These are phyloP conservation scores for Cantharis nigra DNA, from an alignment of 2,888 invertebrate genomes.

Conservation along the genomic window DNA sequence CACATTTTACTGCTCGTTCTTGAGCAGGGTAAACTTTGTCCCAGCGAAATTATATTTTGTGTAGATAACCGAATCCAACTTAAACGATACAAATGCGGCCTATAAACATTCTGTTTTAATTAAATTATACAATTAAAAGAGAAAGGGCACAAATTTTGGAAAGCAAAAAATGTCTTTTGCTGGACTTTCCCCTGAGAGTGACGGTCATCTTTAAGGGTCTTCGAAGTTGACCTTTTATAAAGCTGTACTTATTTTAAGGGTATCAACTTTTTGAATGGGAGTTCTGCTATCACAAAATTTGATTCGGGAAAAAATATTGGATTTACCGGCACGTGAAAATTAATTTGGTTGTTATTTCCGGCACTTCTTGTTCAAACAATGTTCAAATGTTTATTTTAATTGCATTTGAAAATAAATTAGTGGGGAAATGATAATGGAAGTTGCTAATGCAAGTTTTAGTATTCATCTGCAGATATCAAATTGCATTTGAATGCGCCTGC, in stretches of 20 bases:
- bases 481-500: background rate
- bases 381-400: background rate
- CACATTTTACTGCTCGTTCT: constrained; percentile 28
- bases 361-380: background rate
- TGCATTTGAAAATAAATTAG: background rate
- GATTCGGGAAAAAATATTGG: background rate
- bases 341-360: background rate
- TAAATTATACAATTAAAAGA: background rate
- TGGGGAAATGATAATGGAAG: background rate
- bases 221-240: background rate
- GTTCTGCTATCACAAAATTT: background rate
- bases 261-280: background rate
- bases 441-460: background rate
- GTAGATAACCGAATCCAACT: constrained; percentile 10
- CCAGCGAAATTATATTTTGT: constrained; percentile 17
- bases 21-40: constrained; percentile 14
- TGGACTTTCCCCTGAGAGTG: background rate
- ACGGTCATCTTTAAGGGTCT: background rate
- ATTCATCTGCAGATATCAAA: background rate
- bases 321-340: background rate
- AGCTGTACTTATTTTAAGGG: background rate
- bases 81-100: background rate
- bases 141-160: background rate
- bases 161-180: background rate
- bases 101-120: background rate